These are phyloP conservation scores for Osedax fenrisi DNA, from an alignment of 2,888 invertebrate genomes.

Conservation along the genomic window DNA sequence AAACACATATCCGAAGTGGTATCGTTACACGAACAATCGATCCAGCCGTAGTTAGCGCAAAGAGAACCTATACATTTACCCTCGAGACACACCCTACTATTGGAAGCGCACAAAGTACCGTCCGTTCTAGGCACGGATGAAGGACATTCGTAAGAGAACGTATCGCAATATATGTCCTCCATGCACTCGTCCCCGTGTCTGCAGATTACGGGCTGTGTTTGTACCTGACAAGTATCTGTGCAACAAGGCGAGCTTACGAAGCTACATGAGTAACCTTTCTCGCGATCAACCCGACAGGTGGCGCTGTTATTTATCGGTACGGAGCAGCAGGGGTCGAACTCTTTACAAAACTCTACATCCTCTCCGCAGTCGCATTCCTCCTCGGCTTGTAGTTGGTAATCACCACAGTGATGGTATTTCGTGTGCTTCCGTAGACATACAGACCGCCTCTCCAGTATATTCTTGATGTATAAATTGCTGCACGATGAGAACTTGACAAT, in stretches of 20 bases:
- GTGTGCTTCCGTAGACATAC: not conserved
- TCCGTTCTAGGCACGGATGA: not conserved
- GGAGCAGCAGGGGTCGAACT: not conserved
- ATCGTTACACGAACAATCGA: not conserved
- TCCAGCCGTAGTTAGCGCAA: not conserved
- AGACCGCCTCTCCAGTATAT: not conserved
- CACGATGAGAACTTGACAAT: not conserved
- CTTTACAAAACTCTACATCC: not conserved
- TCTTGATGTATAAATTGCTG: not conserved
- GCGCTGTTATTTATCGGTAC: no score
- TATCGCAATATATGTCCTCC: not conserved
- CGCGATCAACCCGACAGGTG: not conserved
- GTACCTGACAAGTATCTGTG: not conserved
- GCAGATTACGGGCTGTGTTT: not conserved
- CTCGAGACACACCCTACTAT: not conserved
- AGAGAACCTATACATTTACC: not conserved
- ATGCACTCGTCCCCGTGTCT: not conserved
- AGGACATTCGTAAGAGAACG: not conserved
- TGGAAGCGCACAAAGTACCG: not conserved
- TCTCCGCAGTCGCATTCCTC: constrained; percentile 12
- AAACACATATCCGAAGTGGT: not conserved
- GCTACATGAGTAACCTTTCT: constrained; percentile 6
- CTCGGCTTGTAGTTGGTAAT: not conserved
- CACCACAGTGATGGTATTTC: not conserved
- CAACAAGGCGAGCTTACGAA: not conserved